Conservation (phyloP, 2,797 vertebrate genomes). For the Molossus molossus region DNA sequence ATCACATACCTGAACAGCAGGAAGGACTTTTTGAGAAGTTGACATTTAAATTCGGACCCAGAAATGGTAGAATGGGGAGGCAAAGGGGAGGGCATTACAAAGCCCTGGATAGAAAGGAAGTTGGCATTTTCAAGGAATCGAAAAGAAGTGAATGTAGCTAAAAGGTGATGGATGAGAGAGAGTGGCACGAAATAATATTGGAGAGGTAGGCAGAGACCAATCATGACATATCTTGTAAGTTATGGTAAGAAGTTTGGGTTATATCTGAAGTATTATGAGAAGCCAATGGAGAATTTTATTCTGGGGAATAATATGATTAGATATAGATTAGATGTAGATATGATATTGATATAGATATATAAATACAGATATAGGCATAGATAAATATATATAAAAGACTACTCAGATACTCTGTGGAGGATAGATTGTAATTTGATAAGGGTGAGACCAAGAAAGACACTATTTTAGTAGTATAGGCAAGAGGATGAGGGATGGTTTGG, state of each 20-base stretch:
- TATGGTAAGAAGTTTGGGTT: not conserved
- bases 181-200: not conserved
- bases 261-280: constrained; percentile 33
- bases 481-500: constrained; percentile 2
- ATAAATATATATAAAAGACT: not conserved
- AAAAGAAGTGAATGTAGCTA: constrained; percentile 33
- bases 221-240: not conserved
- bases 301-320: not conserved
- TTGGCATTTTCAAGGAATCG: constrained; percentile 55
- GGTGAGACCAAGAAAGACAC: constrained; percentile 1
- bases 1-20: constrained; percentile 42
- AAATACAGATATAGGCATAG: not conserved
- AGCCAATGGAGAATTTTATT: constrained; percentile 47
- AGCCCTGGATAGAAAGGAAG: not conserved
- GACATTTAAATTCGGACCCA: constrained; percentile 27
- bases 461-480: constrained; percentile 9
- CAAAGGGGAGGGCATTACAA: not conserved
- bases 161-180: constrained; percentile 19
- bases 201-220: constrained; percentile 19
- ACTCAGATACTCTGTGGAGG: constrained; percentile 7
- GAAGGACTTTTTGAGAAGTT: constrained; percentile 8
- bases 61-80: not conserved
- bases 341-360: not conserved
- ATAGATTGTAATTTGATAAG: not conserved
- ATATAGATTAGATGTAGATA: not conserved